Percentiles rank a stretch among this genome's conserved stretches.
Evolutionary conservation across 1,140 invertebrate genomes (phyloP).

Genomic region (Drosophila murphyi): DNA sequence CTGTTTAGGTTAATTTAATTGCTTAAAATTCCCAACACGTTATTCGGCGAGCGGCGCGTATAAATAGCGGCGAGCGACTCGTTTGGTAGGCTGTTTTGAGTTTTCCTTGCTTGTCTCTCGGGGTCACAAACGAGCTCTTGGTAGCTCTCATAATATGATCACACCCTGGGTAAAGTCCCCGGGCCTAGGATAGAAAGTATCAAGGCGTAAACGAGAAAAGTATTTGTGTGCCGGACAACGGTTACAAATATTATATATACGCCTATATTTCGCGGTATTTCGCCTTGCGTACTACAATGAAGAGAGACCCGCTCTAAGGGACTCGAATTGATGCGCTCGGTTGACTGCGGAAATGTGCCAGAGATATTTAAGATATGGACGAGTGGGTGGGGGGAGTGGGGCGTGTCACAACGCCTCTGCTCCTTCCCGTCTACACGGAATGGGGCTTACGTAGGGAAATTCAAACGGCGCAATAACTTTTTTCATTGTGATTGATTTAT

Average conservation of each 20-base stretch:
- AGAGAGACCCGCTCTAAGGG: slow-evolving; percentile 46
- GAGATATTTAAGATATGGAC: slow-evolving; percentile 75
- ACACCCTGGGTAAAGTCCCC: slow-evolving; percentile 84
- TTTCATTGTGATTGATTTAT: neutral
- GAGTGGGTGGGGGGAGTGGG: slow-evolving; percentile 41
- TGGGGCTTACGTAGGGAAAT: slow-evolving; percentile 83
- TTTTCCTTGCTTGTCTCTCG: slow-evolving; percentile 83
- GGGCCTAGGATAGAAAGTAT: slow-evolving; percentile 84
- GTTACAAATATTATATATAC: slow-evolving; percentile 14
- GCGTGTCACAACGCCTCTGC: neutral
- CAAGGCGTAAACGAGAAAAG: slow-evolving; percentile 62
- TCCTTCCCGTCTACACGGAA: slow-evolving; percentile 58
- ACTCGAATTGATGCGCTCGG: slow-evolving; percentile 60
- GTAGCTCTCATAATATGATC: slow-evolving; percentile 63
- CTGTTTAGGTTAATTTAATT: slow-evolving; percentile 3
- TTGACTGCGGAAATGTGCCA: slow-evolving; percentile 83
- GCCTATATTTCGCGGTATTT: slow-evolving; percentile 79
- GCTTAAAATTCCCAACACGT: slow-evolving; percentile 70
- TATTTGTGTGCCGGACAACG: neutral
- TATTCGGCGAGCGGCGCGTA: slow-evolving; percentile 23
- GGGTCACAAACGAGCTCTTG: slow-evolving; percentile 84
- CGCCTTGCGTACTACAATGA: slow-evolving; percentile 64
- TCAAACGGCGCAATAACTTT: slow-evolving; percentile 54
- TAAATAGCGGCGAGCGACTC: slow-evolving; percentile 43
- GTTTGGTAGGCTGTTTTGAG: slow-evolving; percentile 45